Percentiles rank a stretch among this genome's conserved stretches.
Conservation (phyloP, 2,797 vertebrate species). For the Rallus crepitans region DNA sequence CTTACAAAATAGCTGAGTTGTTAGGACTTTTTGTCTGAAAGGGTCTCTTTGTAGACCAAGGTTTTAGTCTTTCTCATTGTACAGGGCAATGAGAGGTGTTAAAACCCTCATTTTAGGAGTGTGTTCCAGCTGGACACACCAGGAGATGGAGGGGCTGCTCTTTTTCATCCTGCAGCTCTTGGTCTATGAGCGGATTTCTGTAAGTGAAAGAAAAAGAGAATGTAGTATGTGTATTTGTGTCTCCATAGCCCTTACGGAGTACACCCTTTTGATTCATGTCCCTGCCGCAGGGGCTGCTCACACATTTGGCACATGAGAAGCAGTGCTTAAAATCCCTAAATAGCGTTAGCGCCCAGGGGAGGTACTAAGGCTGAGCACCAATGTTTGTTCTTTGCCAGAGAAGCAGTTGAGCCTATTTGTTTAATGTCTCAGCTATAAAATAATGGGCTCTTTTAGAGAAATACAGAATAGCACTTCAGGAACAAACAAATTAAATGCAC, state of each 20-base stretch:
- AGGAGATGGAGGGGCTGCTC: not conserved
- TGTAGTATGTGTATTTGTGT: fast-evolving
- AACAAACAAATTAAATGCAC: not conserved
- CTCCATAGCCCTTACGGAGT: not conserved
- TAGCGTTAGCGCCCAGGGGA: not conserved
- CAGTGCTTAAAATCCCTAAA: not conserved
- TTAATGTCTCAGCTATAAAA: not conserved
- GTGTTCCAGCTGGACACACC: not conserved
- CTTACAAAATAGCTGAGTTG: not conserved
- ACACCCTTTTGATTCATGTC: not conserved
- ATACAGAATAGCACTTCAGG: not conserved
- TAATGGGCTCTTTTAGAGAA: not conserved
- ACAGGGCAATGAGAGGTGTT: not conserved
- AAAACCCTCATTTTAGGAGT: not conserved
- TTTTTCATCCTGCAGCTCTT: not conserved
- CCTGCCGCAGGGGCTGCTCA: not conserved
- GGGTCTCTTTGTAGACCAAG: not conserved
- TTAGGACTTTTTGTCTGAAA: not conserved
- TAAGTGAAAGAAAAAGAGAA: not conserved
- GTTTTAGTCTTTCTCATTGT: not conserved
- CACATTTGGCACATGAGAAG: not conserved
- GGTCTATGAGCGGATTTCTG: not conserved
- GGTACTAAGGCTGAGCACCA: not conserved
- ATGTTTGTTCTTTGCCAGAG: not conserved
- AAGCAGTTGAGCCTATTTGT: not conserved